A percentile compares a stretch with the other conserved stretches of the same genome.
These are phyloP conservation scores for Amblyjoppa fuscipennis DNA, from an alignment of 2,888 invertebrate genomes.

Conservation along the genomic window DNA sequence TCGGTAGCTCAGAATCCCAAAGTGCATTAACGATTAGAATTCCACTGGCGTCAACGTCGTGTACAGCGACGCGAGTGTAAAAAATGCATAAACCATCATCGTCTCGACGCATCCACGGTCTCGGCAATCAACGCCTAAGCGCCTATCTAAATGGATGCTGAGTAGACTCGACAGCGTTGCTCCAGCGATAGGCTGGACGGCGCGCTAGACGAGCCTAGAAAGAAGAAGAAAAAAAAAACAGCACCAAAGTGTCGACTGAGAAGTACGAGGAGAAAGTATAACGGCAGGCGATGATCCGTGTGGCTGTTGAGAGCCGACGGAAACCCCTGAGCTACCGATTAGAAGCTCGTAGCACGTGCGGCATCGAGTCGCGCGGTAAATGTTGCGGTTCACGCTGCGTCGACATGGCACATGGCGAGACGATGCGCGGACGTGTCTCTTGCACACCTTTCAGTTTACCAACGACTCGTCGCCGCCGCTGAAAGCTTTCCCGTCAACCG, in stretches of 20 bases:
- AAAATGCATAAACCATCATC: conserved; percentile 14
- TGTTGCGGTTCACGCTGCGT: conserved; percentile 16
- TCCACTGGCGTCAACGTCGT: background rate
- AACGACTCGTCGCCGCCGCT: conserved; percentile 16
- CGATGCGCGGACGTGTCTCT: conserved; percentile 26
- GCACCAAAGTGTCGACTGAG: conserved; percentile 20
- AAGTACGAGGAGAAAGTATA: conserved; percentile 22
- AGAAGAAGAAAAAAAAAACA: background rate
- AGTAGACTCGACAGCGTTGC: conserved; percentile 6
- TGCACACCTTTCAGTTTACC: conserved; percentile 15
- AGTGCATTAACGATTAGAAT: conserved; percentile 3
- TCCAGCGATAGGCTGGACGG: conserved; percentile 6
- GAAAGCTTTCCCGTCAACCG: conserved; percentile 24
- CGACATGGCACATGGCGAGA: background rate
- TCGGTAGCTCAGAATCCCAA: background rate
- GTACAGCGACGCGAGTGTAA: background rate
- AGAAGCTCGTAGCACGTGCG: conserved; percentile 18
- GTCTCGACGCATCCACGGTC: conserved; percentile 19
- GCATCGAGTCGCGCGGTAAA: conserved; percentile 11
- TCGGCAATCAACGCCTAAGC: conserved; percentile 19
- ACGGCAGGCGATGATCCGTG: background rate
- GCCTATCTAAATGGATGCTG: conserved; percentile 29
- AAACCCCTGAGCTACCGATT: conserved; percentile 17
- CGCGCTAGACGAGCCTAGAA: background rate
- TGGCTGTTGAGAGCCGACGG: conserved; percentile 8